Conservation (phyloP, 1,140 invertebrate species). For the Rhyzopertha dominica region DNA sequence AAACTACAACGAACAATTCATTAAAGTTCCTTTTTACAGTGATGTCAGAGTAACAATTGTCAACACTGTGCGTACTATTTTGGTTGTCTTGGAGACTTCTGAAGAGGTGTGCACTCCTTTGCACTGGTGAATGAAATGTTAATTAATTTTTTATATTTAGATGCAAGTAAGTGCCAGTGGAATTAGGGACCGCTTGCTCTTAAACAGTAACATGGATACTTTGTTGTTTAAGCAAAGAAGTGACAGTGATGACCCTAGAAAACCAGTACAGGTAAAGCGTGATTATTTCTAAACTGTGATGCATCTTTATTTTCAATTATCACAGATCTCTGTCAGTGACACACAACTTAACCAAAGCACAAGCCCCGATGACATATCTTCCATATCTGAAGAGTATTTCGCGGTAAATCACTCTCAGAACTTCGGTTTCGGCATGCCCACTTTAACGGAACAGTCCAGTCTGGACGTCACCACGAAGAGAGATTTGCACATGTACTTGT, state of each 20-base stretch:
- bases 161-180: constrained; percentile 67
- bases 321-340: too few species aligned
- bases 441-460: constrained; percentile 5
- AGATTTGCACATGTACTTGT: background rate
- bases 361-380: too few species aligned
- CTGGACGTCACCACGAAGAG: background rate
- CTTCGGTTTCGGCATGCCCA: too few species aligned
- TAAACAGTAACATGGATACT: too few species aligned
- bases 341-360: too few species aligned
- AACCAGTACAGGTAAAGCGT: too few species aligned
- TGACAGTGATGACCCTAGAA: too few species aligned
- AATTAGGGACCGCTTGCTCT: constrained; percentile 61
- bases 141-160: constrained; percentile 32
- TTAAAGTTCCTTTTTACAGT: constrained; percentile 59
- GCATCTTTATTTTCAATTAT: too few species aligned
- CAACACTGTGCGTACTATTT: constrained; percentile 50
- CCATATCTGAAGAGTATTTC: too few species aligned
- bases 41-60: constrained; percentile 68
- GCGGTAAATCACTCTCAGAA: too few species aligned
- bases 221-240: too few species aligned
- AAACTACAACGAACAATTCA: constrained; percentile 58
- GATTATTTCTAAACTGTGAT: too few species aligned
- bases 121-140: background rate
- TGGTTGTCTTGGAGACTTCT: constrained; percentile 57
- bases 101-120: constrained; percentile 11